Conservation (phyloP, 1,140 invertebrate species). For the Sarcophaga peregrina region DNA sequence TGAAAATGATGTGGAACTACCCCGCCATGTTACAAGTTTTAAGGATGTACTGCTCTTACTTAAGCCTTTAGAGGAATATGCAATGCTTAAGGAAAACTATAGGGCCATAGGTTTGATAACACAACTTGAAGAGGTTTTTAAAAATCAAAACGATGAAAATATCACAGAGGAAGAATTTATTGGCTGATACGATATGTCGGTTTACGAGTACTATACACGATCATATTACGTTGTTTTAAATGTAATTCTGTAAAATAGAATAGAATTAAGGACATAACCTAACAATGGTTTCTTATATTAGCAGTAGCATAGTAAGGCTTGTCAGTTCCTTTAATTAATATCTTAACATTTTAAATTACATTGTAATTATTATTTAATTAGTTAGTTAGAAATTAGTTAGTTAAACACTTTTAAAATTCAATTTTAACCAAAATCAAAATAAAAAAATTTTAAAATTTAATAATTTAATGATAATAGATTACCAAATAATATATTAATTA, state of each 20-base stretch:
- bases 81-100: constrained; percentile 60
- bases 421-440: not conserved
- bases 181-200: not conserved
- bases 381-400: constrained; percentile 6
- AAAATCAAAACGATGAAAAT: constrained; percentile 39
- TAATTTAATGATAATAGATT: no score
- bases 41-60: constrained; percentile 59
- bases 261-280: not conserved
- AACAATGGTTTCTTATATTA: not conserved
- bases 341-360: not conserved
- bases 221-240: constrained; percentile 21
- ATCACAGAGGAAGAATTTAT: constrained; percentile 12
- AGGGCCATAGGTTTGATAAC: constrained; percentile 61
- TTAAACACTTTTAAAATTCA: not conserved
- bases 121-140: constrained; percentile 60
- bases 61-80: constrained; percentile 61
- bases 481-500: no score
- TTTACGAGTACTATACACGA: not conserved
- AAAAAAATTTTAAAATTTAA: not conserved
- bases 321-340: constrained; percentile 6
- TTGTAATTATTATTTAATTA: not conserved
- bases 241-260: not conserved
- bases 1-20: constrained; percentile 48
- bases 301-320: not conserved
- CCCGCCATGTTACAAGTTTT: constrained; percentile 53